Percentiles rank a stretch among this genome's conserved stretches.
phyloP scores from a whole-genome alignment of 1,140 invertebrate genomes.

The Amyelois transitella region DNA sequence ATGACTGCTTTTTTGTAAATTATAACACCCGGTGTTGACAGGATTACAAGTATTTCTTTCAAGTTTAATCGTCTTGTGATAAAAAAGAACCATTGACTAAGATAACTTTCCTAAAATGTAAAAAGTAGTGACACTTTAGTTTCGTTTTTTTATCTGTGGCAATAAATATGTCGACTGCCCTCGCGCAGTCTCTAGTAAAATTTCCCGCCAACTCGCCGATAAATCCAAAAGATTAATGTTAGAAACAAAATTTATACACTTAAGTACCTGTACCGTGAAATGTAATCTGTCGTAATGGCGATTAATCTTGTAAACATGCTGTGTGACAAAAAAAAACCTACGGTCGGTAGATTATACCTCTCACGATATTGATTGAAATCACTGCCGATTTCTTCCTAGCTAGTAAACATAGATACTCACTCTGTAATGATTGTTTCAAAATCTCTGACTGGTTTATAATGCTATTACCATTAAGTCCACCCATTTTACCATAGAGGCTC shows the following conservation, averaged over 20 bases:
- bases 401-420: too few relatives aligned
- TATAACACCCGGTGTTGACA: slow-evolving; percentile 23
- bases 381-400: too few relatives aligned
- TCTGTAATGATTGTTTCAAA: too few relatives aligned
- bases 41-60: slow-evolving; percentile 34
- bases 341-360: background rate
- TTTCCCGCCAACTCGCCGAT: slow-evolving; percentile 52
- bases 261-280: slow-evolving; percentile 56
- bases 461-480: too few relatives aligned
- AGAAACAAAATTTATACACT: slow-evolving; percentile 64
- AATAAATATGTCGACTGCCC: slow-evolving; percentile 64
- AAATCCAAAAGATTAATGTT: slow-evolving; percentile 66
- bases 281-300: slow-evolving; percentile 52
- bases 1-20: slow-evolving; percentile 9
- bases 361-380: background rate
- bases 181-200: slow-evolving; percentile 39
- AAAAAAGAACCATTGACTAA: slow-evolving; percentile 25
- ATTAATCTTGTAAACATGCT: slow-evolving; percentile 56
- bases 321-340: background rate
- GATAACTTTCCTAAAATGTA: slow-evolving; percentile 37
- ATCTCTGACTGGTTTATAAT: too few relatives aligned
- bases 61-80: slow-evolving; percentile 21
- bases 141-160: slow-evolving; percentile 50
- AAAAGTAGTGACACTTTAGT: slow-evolving; percentile 40
- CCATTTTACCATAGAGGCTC: too few relatives aligned